Evolutionary conservation across 2,797 vertebrate genomes (phyloP).

Genomic region (Coregonus sp.): DNA sequence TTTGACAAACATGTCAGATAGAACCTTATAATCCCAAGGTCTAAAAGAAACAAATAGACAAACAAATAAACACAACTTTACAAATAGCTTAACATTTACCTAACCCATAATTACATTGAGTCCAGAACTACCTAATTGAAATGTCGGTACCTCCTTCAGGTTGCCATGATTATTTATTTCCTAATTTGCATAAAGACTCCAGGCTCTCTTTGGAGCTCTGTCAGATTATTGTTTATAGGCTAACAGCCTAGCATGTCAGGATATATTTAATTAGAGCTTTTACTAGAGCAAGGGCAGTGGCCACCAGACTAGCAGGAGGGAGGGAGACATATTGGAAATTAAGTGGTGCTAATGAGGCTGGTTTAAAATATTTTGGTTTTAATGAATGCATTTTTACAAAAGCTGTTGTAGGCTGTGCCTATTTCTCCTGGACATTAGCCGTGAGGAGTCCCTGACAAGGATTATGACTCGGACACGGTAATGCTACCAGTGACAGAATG

Average conservation of each 20-base stretch:
- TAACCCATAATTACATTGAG: neutral
- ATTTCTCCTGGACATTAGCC: slow-evolving; percentile 11
- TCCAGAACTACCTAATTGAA: neutral
- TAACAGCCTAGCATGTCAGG: slow-evolving; percentile 26
- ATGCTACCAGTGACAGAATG: neutral
- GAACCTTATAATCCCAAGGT: no score
- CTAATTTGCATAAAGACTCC: slow-evolving; percentile 24
- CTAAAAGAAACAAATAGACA: neutral
- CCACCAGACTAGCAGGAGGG: slow-evolving; percentile 13
- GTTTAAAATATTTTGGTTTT: slow-evolving; percentile 23
- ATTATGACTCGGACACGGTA: neutral
- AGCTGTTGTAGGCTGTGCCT: neutral
- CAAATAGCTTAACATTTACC: neutral
- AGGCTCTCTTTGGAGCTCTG: slow-evolving; percentile 20
- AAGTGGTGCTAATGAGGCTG: slow-evolving; percentile 23
- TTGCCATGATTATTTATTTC: slow-evolving; percentile 24
- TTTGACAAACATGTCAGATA: no score
- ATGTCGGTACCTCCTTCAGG: slow-evolving; percentile 3
- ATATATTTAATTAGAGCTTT: slow-evolving; percentile 40
- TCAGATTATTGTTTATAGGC: slow-evolving; percentile 23
- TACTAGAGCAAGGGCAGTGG: slow-evolving; percentile 25
- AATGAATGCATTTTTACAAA: slow-evolving; percentile 19
- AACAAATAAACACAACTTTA: neutral
- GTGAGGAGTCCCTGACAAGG: slow-evolving; percentile 4
- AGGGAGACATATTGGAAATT: slow-evolving; percentile 36